Conservation (phyloP, 2,888 invertebrate genomes). For the Coecobrya sp. region DNA sequence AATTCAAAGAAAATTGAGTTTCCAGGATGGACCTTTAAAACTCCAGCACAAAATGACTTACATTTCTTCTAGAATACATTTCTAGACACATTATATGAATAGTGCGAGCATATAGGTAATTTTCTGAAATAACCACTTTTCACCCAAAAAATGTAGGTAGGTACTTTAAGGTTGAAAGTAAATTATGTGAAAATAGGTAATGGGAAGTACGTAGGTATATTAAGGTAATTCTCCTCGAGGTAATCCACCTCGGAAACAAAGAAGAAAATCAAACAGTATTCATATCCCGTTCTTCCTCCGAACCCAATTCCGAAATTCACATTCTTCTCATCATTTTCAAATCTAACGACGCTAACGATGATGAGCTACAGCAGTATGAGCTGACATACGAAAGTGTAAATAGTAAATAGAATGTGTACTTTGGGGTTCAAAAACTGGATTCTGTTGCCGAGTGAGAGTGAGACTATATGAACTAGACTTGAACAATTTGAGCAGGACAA, state of each 20-base stretch:
- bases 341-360: not conserved
- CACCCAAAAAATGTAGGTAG: too few relatives aligned
- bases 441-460: too few relatives aligned
- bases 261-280: not conserved
- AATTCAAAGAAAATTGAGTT: constrained; percentile 62
- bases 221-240: not conserved
- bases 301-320: not conserved
- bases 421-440: too few relatives aligned
- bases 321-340: not conserved
- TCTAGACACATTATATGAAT: too few relatives aligned
- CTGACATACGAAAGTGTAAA: too few relatives aligned
- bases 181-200: not conserved
- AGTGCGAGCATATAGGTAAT: not conserved
- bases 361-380: too few relatives aligned
- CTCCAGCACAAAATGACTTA: too few relatives aligned
- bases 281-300: not conserved
- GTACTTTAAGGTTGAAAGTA: too few relatives aligned
- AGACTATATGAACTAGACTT: too few relatives aligned
- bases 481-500: too few relatives aligned
- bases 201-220: not conserved
- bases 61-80: too few relatives aligned
- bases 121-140: not conserved
- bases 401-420: too few relatives aligned
- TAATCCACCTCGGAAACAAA: not conserved
- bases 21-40: not conserved